phyloP scores from a whole-genome alignment of 2,797 vertebrate species.

The Morus bassanus region DNA sequence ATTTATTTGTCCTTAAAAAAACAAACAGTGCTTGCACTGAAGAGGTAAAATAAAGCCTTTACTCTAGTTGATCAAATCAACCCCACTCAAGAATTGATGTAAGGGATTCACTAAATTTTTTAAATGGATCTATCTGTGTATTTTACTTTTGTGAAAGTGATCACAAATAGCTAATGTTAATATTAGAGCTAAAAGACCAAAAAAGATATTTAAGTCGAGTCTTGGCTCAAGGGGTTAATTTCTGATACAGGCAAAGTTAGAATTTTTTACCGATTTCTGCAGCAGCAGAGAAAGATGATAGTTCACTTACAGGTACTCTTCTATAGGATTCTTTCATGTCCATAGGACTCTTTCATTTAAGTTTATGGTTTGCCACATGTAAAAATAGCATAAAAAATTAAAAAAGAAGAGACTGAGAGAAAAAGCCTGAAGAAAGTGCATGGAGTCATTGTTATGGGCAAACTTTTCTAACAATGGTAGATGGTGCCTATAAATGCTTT shows the following conservation, averaged over 20 bases:
- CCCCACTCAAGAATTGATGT: fast-evolving
- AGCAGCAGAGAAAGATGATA: neutral
- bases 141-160: neutral
- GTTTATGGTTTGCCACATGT: neutral
- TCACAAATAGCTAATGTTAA: neutral
- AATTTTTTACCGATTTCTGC: neutral
- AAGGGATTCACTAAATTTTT: neutral
- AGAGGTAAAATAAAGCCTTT: neutral
- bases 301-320: neutral
- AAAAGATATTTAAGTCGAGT: neutral
- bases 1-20: neutral
- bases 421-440: neutral
- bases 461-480: neutral
- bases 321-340: neutral
- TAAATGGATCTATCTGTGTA: neutral
- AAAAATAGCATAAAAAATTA: neutral
- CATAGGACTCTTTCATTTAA: neutral
- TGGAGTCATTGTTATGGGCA: neutral
- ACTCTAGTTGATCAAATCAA: neutral
- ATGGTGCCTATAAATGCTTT: neutral
- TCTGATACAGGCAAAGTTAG: neutral
- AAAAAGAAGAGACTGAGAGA: neutral
- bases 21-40: neutral
- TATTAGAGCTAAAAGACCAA: neutral
- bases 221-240: neutral